phyloP scores from a whole-genome alignment of 2,113 vertebrate species.

The Pionites leucogaster region DNA sequence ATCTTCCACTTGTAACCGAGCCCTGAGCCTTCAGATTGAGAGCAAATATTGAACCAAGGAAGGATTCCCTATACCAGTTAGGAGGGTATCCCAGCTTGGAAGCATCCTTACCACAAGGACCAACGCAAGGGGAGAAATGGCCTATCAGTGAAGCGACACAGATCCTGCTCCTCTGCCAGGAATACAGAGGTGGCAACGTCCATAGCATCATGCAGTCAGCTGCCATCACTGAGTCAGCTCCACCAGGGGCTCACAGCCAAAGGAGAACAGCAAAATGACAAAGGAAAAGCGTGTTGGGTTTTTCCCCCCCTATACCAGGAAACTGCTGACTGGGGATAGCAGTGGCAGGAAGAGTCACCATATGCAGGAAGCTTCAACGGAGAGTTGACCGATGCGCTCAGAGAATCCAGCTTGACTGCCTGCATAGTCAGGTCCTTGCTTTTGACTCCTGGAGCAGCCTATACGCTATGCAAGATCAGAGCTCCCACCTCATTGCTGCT shows the following conservation, averaged over 20 bases:
- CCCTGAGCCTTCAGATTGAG: neutral
- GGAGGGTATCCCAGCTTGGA: neutral
- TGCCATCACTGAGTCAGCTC: neutral
- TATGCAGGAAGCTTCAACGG: neutral
- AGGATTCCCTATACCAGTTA: neutral
- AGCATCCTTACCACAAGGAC: neutral
- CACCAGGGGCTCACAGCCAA: neutral
- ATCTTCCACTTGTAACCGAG: neutral
- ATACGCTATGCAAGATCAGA: neutral
- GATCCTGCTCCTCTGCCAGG: neutral
- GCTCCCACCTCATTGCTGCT: neutral
- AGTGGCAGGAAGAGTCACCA: neutral
- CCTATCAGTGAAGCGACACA: neutral
- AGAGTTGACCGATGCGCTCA: neutral
- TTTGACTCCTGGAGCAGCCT: neutral
- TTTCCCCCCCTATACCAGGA: neutral
- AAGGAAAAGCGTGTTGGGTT: neutral
- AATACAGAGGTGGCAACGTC: neutral
- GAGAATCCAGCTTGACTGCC: neutral
- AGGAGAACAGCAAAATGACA: neutral
- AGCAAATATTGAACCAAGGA: neutral
- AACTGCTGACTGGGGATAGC: neutral
- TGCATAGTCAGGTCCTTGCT: neutral
- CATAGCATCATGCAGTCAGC: neutral
- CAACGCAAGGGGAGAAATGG: neutral